Base-by-base conservation (phyloP, 2,888 invertebrate species). In the Celastrina argiolus region DNA sequence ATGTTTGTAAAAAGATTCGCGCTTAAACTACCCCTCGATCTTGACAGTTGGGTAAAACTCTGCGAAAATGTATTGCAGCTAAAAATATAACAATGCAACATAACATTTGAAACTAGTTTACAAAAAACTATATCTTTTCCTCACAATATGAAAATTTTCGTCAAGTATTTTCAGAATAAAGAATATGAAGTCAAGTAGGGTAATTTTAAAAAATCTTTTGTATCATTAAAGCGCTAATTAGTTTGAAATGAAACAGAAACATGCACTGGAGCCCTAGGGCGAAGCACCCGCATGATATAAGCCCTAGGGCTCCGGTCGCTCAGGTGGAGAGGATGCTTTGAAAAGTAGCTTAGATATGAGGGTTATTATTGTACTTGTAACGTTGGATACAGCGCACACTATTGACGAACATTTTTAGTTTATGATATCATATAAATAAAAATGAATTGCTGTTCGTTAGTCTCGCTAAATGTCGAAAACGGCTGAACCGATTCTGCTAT, bases 321-420 rank as follows among this genome's bases (percentile, higher is more conserved):
- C 61, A 36, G 34, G 22, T 61, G 22, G 36, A 61, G 61, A 61
- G 59, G 36, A 36, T 12, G 36, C 61, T 61, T 61, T 28, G 18
- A 61, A 61, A 59, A 61, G 39, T 36, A 39, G 61, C 61, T 61
- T 39, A 39, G 61, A 61, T 36, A 39, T 61, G 22, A 36, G 61
- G 61, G 61, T 36, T 61, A 61, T 61, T 61, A 61, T 61, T 61
- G 61, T 61, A 61, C 61, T 22, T 39, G 61, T 59, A 10, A 45
- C 56, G 34, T 22, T 22, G 1, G 5, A 39, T 6, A 18, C 36
- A 22, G 12, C n/a, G 22, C 22, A 61, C 61, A 61, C 61, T 39
- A 7, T n/a, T 2, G 39, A n/a, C 36, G 1, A 34, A 3, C 16
- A 34, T 34, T 34, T 59, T 16, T 0, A 10, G 34, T 34, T 42